phyloP scores from a whole-genome alignment of 2,113 vertebrate genomes.

The Gymnarchus niloticus region DNA sequence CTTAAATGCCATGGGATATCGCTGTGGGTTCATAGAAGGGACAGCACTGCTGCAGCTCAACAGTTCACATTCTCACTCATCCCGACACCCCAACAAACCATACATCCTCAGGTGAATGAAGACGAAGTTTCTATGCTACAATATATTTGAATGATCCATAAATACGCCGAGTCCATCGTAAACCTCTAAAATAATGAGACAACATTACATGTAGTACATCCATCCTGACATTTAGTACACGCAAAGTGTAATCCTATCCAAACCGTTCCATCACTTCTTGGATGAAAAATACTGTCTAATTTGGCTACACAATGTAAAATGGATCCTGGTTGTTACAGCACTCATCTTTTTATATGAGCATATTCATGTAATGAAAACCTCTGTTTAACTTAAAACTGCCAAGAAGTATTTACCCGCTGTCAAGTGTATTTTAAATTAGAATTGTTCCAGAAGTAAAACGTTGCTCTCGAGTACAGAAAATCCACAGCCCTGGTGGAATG shows the following conservation, averaged over 20 bases:
- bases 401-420: not conserved
- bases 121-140: not conserved
- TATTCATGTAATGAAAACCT: not conserved
- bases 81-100: not conserved
- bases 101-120: not conserved
- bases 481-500: too few species aligned
- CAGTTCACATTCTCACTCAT: not conserved
- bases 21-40: not conserved
- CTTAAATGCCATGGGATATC: not conserved
- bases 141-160: not conserved
- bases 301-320: not conserved
- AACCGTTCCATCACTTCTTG: not conserved
- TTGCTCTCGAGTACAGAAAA: not conserved
- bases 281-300: not conserved
- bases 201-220: too few species aligned
- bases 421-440: not conserved
- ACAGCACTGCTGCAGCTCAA: not conserved
- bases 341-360: not conserved
- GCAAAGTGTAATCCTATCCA: not conserved
- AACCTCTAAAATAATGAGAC: too few species aligned
- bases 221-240: too few species aligned
- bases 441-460: not conserved
- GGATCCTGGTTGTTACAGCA: not conserved
- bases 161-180: too few species aligned
- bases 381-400: too few species aligned